Percentiles rank a stretch among this genome's conserved stretches.
These are phyloP conservation scores for Andrena flavipes DNA, from an alignment of 2,888 invertebrate species.

Conservation along the genomic window DNA sequence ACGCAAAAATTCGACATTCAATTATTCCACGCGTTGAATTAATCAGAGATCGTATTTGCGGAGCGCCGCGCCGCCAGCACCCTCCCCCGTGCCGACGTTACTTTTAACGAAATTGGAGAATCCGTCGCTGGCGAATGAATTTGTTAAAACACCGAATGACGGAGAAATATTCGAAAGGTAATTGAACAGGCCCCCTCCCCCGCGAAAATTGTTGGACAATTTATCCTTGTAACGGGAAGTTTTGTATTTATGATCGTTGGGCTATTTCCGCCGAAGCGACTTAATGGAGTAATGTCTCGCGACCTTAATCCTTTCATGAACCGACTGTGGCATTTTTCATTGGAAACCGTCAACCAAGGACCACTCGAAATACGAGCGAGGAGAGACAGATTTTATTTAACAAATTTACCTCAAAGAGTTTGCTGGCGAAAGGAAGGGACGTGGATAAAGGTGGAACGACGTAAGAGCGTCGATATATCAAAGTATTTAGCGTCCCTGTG, in stretches of 20 bases:
- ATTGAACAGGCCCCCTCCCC: constrained; percentile 27
- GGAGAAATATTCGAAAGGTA: constrained; percentile 48
- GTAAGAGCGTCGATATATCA: constrained; percentile 35
- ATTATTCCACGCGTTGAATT: constrained; percentile 49
- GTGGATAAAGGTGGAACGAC: constrained; percentile 19
- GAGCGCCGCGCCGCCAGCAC: neutral
- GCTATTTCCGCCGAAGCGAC: neutral
- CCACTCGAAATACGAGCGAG: no score
- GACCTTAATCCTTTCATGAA: neutral
- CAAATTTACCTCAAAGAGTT: neutral
- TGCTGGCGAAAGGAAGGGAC: neutral
- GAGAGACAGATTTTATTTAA: neutral
- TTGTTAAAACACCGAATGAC: constrained; percentile 37
- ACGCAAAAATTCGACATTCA: constrained; percentile 48
- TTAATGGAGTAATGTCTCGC: neutral
- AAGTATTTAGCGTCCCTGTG: constrained; percentile 45
- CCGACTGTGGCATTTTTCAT: neutral
- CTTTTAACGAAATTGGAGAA: constrained; percentile 54
- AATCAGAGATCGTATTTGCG: constrained; percentile 47
- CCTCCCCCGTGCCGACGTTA: constrained; percentile 3
- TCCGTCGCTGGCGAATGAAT: constrained; percentile 28
- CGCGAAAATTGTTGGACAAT: constrained; percentile 37
- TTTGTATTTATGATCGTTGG: constrained; percentile 8
- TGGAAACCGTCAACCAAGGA: neutral
- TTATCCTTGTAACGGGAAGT: constrained; percentile 36